Base-by-base conservation (phyloP, 2,888 invertebrate genomes). In the Siphonodentalium dalli region DNA sequence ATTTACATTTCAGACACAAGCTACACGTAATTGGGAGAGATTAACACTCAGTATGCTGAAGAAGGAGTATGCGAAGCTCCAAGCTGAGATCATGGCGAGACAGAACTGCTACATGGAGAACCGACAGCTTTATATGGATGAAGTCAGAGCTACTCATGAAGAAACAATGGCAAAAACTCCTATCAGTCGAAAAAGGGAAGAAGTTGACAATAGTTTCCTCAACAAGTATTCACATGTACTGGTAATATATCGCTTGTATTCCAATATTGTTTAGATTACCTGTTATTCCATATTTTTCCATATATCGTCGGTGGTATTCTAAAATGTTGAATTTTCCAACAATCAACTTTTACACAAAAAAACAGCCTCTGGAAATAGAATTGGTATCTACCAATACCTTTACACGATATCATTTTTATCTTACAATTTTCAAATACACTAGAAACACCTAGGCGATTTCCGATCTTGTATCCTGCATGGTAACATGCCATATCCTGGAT, bases 1-100 rank as follows among this genome's bases (percentile, higher is more conserved):
- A n/a, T 24, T 21, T 23, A 34, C 18, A 28, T 61, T 63, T 5
- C 53, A 75, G 77, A 62, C 69, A n/a, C 54, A 54, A 38, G 70
- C 70, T 24, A 64, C 69, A 13, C 63, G 54, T 29, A 64, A 73
- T 53, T 77, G 77, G 75, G 75, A 75, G 45, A 50, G 72, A 33
- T 52, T 77, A 39, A 53, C 71, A 4, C 55, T 73, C 7, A 66
- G 65, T 27, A 47, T 77, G 5, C 52, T 76, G 47, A 68, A 76
- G 26, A 52, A 65, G 21, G 72, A 76, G 21, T 72, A 75, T 53
- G 56, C 58, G 13, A 49, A 56, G 9, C 56, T 73, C 6, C 72
- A 74, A 47, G 35, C 58, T 2, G 72, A 74, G 44, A 69, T 74
- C 15, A 48, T 56, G 13, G 59, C 64, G n/a, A 58, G 63, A 43